Conservation (phyloP, 2,113 vertebrate species). For the Fregetta grallaria region DNA sequence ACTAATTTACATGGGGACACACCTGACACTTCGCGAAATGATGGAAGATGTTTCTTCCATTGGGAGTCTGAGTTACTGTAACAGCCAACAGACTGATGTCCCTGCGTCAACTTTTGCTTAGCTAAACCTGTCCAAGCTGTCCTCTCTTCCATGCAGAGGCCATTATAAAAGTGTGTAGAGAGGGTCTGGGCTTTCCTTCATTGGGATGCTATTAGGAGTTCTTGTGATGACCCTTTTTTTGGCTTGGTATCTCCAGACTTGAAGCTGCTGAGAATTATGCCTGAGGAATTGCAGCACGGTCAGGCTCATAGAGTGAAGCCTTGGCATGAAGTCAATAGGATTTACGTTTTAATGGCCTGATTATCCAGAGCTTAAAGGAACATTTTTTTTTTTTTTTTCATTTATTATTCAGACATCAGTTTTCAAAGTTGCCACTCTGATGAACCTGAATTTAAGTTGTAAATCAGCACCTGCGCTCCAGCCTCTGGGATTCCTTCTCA, state of each 20-base stretch:
- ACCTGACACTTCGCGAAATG: background rate
- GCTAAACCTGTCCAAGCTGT: background rate
- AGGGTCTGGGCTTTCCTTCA: background rate
- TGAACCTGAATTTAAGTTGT: slow-evolving; percentile 24
- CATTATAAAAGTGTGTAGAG: background rate
- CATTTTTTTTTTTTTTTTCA: background rate
- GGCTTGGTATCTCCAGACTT: background rate
- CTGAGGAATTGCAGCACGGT: background rate
- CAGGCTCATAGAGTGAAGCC: background rate
- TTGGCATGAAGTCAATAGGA: slow-evolving; percentile 11
- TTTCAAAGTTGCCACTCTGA: slow-evolving; percentile 33
- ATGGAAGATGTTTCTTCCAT: background rate
- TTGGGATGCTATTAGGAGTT: background rate
- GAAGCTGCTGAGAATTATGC: background rate
- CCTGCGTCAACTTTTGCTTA: background rate
- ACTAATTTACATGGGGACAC: background rate
- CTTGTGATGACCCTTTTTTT: background rate
- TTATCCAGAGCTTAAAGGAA: slow-evolving; percentile 46
- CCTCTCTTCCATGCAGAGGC: background rate
- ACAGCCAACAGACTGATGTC: no score
- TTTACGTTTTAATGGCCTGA: slow-evolving; percentile 45
- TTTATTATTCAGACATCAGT: slow-evolving; percentile 41
- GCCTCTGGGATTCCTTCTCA: slow-evolving; percentile 41
- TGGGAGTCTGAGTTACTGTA: background rate
- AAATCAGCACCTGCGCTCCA: slow-evolving; percentile 57